These are phyloP conservation scores for Oreocharis arfaki DNA, from an alignment of 2,113 vertebrate species.

Conservation along the genomic window DNA sequence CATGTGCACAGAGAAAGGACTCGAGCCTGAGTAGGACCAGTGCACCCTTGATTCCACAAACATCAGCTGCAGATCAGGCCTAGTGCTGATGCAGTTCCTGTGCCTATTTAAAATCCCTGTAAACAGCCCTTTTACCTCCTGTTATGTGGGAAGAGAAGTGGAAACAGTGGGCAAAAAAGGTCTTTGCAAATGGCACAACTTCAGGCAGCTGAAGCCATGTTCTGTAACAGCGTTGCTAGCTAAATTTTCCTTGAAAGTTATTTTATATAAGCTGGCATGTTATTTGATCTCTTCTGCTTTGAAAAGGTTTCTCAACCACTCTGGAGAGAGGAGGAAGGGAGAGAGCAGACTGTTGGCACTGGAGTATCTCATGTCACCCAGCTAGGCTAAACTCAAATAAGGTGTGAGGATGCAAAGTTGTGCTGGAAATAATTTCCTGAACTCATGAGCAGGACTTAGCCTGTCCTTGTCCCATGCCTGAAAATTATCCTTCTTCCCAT, in stretches of 20 bases:
- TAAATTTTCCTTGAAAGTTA: not conserved
- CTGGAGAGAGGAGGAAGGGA: not conserved
- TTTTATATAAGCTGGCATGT: not conserved
- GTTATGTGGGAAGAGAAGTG: not conserved
- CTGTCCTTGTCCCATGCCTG: not conserved
- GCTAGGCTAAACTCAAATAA: not conserved
- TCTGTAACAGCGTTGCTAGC: not conserved
- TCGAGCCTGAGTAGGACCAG: not conserved
- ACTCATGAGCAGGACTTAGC: not conserved
- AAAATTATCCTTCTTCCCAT: not conserved
- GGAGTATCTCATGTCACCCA: not conserved
- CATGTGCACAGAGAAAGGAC: not conserved
- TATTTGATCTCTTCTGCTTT: not conserved
- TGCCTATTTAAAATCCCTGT: not conserved
- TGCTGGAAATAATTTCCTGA: not conserved
- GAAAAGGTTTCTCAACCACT: not conserved
- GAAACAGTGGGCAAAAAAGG: not conserved
- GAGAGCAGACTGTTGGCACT: not conserved
- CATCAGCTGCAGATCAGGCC: not conserved
- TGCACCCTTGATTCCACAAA: not conserved
- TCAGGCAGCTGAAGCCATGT: not conserved
- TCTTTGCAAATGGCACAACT: not conserved
- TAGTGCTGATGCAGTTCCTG: not conserved
- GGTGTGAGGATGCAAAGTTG: not conserved
- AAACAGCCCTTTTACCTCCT: not conserved